These are phyloP conservation scores for Gorsachius goisagi DNA, from an alignment of 2,113 vertebrate species.

Conservation along the genomic window DNA sequence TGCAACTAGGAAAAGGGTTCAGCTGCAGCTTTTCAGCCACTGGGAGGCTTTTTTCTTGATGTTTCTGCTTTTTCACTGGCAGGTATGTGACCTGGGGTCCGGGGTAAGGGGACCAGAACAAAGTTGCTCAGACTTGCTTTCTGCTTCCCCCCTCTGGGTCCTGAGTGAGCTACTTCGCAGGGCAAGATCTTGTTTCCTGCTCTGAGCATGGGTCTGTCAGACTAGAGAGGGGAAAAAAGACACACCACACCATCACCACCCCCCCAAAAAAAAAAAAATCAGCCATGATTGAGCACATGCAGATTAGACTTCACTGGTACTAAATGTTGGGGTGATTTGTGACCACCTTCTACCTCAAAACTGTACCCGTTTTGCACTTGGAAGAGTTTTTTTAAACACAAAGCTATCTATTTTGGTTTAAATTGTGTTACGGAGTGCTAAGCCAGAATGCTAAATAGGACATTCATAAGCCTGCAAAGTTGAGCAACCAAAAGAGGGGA, in stretches of 20 bases:
- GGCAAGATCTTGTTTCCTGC: background rate
- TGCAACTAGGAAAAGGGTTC: background rate
- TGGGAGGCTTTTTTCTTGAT: background rate
- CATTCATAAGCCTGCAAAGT: background rate
- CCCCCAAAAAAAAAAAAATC: background rate
- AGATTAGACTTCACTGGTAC: background rate
- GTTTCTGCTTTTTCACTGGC: background rate
- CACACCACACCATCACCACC: no score
- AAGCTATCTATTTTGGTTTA: background rate
- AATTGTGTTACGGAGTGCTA: background rate
- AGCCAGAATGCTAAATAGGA: background rate
- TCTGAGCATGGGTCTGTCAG: background rate
- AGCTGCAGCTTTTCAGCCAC: background rate
- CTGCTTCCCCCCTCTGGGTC: background rate
- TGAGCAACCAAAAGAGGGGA: background rate
- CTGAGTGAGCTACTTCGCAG: background rate
- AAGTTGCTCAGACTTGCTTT: background rate
- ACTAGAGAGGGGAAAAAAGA: accelerated
- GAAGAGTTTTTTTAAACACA: background rate
- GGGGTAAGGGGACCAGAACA: background rate
- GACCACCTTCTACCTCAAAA: background rate
- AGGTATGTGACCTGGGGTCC: background rate
- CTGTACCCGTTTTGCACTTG: background rate
- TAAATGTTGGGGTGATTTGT: background rate
- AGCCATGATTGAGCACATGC: background rate